These are phyloP conservation scores for Dendrophyllia cribrosa DNA, from an alignment of 64 coral and sea anemone genomes.

Conservation along the genomic window DNA sequence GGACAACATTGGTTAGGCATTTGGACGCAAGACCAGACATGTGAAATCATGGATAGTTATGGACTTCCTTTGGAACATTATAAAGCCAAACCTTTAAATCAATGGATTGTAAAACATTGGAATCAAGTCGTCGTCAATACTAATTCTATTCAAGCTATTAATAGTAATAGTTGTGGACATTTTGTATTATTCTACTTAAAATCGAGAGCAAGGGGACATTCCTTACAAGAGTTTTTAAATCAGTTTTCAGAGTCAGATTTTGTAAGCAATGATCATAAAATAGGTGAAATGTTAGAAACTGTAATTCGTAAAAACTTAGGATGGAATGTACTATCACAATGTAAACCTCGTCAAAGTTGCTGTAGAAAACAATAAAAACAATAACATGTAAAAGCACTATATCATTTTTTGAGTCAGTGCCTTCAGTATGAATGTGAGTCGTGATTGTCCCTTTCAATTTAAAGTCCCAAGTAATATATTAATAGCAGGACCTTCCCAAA, in stretches of 20 bases:
- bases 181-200: conserved; percentile 52
- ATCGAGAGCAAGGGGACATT: conserved; percentile 16
- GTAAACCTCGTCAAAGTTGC: too few species aligned
- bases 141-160: conserved; percentile 37
- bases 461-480: too few species aligned
- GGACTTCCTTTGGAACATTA: conserved; percentile 51
- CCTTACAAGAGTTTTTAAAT: conserved; percentile 45
- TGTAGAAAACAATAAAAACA: too few species aligned
- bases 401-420: too few species aligned
- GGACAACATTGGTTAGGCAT: conserved; percentile 62
- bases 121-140: conserved; percentile 7
- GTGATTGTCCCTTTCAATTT: too few species aligned
- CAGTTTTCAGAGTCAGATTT: conserved; percentile 46
- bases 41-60: conserved; percentile 81
- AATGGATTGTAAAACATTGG: conserved; percentile 32
- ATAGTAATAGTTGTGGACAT: conserved; percentile 53
- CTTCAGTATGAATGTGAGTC: too few species aligned
- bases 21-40: conserved; percentile 17
- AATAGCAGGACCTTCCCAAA: too few species aligned
- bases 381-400: too few species aligned
- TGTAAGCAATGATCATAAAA: conserved; percentile 46
- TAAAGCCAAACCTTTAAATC: conserved; percentile 20
- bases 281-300: conserved; percentile 39
- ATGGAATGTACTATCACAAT: too few species aligned
- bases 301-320: too few species aligned